Base-by-base conservation (phyloP, 2,888 invertebrate species). In the Shargacucullia verbasci region DNA sequence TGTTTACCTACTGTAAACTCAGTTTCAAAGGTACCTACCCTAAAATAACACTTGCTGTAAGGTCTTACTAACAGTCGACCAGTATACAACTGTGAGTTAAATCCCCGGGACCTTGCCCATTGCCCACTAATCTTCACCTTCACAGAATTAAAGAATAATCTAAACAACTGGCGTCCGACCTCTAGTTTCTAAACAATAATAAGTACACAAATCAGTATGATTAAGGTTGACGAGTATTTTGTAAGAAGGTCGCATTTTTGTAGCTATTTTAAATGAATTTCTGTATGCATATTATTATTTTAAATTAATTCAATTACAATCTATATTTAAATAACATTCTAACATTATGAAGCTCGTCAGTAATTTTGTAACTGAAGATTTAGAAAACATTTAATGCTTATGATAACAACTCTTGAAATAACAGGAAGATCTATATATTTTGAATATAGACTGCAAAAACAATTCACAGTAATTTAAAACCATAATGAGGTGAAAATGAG, bases 131-230 rank as follows among this genome's bases (percentile, higher is more conserved):
- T 80, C 76, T 80, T 89, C 80, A 88, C 90, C 89, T 92, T 90
- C 89, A 83, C 61, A 37, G 67, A 79, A 76, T 76, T 81, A 84
- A 71, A 67, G 38, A 82, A 80, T 79, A 72, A 80, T 78, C 63
- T 72, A 78, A 80, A 81, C 76, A 70, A 76, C 67, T 70, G 70
- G 56, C 47, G 56, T 59, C 58, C 73, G 88, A 82, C 89, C 87
- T 91, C 82, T 85, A 62, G 69, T 80, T 82, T 79, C 65, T 75
- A 81, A 85, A 87, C 83, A 88, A 85, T 81, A 85, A 85, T 75
- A 76, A 73, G 69, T 66, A 72, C 61, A 81, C 73, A 85, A 85
- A 88, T 89, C 84, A 81, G 66, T 46, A 66, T 79, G 81, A 84
- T 85, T 87, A 85, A 73, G 80, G 80, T 81, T 82, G 76, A 70